phyloP scores from a whole-genome alignment of 2,888 invertebrate species.

The Cephus pulcher region DNA sequence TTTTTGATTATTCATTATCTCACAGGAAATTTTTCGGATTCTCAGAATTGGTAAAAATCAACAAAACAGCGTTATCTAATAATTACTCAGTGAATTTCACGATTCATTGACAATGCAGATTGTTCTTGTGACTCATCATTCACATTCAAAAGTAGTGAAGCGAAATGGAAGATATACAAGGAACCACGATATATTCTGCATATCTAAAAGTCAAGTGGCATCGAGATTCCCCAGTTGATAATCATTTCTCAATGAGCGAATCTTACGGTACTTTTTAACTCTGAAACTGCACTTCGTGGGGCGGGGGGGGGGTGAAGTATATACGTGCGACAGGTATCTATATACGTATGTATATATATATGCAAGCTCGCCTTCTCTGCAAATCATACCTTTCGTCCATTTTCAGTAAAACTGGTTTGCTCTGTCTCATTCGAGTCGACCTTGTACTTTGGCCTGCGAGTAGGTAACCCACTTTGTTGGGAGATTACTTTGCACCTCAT shows the following conservation, averaged over 20 bases:
- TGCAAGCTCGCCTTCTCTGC: not conserved
- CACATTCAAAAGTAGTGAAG: too few relatives aligned
- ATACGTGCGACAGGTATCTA: not conserved
- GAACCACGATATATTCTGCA: not conserved
- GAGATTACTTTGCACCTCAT: not conserved
- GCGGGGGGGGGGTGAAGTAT: not conserved
- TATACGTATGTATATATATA: not conserved
- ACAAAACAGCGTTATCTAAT: not conserved
- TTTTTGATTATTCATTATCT: not conserved
- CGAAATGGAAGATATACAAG: not conserved
- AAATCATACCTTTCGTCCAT: not conserved
- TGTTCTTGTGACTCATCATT: not conserved
- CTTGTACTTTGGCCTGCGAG: not conserved
- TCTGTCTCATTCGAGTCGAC: not conserved
- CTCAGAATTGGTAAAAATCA: not conserved
- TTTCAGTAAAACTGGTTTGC: not conserved
- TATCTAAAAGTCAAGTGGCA: not conserved
- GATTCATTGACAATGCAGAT: not conserved
- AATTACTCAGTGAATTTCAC: not conserved
- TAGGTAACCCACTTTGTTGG: not conserved
- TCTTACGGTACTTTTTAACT: not conserved
- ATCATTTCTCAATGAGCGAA: not conserved
- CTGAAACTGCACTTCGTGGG: not conserved
- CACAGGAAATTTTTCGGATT: not conserved
- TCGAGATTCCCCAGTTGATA: not conserved